Base-by-base conservation (phyloP, 2,797 vertebrate genomes). In the Brachymystax lenok region DNA sequence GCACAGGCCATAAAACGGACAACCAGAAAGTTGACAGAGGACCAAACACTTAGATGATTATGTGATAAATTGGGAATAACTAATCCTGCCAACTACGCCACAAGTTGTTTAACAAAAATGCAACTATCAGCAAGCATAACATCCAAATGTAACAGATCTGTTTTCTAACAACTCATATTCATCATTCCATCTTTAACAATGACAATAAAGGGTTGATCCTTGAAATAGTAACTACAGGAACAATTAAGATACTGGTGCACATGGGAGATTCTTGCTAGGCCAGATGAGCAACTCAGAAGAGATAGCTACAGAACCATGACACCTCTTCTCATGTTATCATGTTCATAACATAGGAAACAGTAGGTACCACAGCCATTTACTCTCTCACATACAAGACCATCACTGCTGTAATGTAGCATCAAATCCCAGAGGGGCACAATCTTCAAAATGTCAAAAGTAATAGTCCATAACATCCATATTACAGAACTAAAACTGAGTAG, bases 391-490 rank as follows among this genome's bases (percentile, higher is more conserved):
- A 85, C 85, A 85, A 88, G 82, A 88, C 83, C 80, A 84, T 80
- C 81, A 77, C 72, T 75, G 40, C 77, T 75, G 79, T 46, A 46
- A 46, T 12, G 84, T 87, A 78, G 83, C 80, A 87, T 3, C 81
- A 83, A 86, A 91, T 85, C 82, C 87, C 80, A 83, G 40, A 46
- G 28, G 72, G 74, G 74, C 71, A 76, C 82, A 75, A 64, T 88
- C 82, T 85, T 78, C 79, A 84, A 81, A 87, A 88, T 80, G 78
- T 83, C 70, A 13, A 80, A 33, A 82, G 84, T 92, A 90, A 92
- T 90, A 87, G 88, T 81, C 90, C 89, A 81, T 87, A 85, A 83
- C 85, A 77, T 75, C 79, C 70, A 78, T 69, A 56, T 68, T 69
- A 73, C 54, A 73, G 63, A 74, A 63, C 80, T 27, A 71, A 68